phyloP scores from a whole-genome alignment of 2,797 vertebrate species.

The Melanogrammus aeglefinus region DNA sequence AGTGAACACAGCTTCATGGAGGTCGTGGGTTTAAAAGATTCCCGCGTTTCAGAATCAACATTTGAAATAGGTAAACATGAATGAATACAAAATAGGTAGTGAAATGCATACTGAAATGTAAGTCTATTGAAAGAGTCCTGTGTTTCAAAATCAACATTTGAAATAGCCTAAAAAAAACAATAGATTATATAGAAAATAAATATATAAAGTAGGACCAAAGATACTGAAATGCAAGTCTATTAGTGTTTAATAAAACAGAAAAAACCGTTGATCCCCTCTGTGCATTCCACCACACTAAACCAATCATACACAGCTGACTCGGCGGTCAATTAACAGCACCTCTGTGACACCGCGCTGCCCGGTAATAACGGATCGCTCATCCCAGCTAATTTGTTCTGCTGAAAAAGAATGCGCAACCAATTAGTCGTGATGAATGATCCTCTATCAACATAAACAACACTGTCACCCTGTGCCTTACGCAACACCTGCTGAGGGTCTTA shows the following conservation, averaged over 20 bases:
- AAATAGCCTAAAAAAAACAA: too few species aligned
- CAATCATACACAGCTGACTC: too few species aligned
- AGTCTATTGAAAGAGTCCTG: too few species aligned
- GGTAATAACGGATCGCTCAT: constrained; percentile 13
- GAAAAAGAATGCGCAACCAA: constrained; percentile 13
- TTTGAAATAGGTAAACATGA: background rate
- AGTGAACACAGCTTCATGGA: background rate
- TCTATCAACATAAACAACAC: constrained; percentile 3
- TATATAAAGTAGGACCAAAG: background rate
- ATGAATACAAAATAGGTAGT: background rate
- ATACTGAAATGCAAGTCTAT: background rate
- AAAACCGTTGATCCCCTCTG: too few species aligned
- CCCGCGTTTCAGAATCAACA: background rate
- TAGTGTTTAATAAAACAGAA: background rate
- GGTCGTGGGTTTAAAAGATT: background rate
- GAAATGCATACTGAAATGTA: background rate
- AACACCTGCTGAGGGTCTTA: background rate
- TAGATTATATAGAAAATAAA: too few species aligned
- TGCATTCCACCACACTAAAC: background rate
- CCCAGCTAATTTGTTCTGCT: constrained; percentile 1
- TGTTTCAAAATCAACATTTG: too few species aligned
- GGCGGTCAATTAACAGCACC: constrained; percentile 2
- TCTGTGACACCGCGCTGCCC: constrained; percentile 6
- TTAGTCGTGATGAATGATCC: constrained; percentile 14
- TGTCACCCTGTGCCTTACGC: background rate